Evolutionary conservation across 2,888 invertebrate species (phyloP).

Genomic region (Drosophila nigritarsus): DNA sequence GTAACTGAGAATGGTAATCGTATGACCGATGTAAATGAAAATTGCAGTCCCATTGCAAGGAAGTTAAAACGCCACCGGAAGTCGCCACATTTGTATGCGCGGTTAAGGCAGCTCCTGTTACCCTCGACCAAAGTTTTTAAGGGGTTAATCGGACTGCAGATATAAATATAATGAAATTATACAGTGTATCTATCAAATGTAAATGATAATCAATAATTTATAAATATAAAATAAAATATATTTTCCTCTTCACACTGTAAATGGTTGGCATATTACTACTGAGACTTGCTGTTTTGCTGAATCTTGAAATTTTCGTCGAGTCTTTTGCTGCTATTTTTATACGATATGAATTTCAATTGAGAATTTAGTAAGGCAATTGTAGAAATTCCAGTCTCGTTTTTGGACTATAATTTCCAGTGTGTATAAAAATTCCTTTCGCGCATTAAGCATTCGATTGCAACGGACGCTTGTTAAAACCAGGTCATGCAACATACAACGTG

Average conservation of each 20-base stretch:
- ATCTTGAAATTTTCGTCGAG: background rate
- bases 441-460: slow-evolving; percentile 52
- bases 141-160: background rate
- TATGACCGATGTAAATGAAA: slow-evolving; percentile 53
- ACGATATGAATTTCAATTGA: slow-evolving; percentile 38
- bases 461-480: slow-evolving; percentile 50
- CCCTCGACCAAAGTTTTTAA: background rate
- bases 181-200: background rate
- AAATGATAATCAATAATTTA: background rate
- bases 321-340: background rate
- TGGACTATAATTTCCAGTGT: slow-evolving; percentile 32
- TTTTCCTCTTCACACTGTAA: background rate
- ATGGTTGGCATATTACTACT: background rate
- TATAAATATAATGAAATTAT: background rate
- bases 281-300: background rate
- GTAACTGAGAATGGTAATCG: slow-evolving; percentile 29
- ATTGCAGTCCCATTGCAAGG: slow-evolving; percentile 52
- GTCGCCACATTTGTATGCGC: slow-evolving; percentile 56
- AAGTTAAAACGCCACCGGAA: slow-evolving; percentile 65
- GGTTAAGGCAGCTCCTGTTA: slow-evolving; percentile 25
- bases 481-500: slow-evolving; percentile 35
- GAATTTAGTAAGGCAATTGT: slow-evolving; percentile 28
- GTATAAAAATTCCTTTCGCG: slow-evolving; percentile 27
- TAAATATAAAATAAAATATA: background rate
- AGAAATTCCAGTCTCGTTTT: slow-evolving; percentile 29